A percentile compares a stretch with the other conserved stretches of the same genome.
phyloP scores from a whole-genome alignment of 2,888 invertebrate species.

The Agrotis segetum region DNA sequence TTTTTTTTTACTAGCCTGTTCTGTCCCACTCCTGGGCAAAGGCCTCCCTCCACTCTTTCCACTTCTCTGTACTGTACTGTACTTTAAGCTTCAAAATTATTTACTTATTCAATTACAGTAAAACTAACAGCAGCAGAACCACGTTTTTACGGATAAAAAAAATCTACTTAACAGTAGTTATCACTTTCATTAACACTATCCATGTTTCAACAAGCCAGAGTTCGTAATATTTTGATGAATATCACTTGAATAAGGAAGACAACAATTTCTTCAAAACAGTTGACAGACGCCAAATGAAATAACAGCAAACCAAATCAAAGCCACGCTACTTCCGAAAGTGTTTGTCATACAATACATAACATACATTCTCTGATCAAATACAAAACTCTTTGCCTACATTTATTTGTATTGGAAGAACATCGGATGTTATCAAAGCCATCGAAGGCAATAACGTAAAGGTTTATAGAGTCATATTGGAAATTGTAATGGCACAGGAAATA shows the following conservation, averaged over 20 bases:
- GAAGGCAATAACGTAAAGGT: conserved; percentile 33
- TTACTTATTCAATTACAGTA: no score
- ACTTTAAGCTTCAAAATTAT: no score
- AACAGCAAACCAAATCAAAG: conserved; percentile 26
- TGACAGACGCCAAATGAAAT: conserved; percentile 2
- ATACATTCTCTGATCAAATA: conserved; percentile 23
- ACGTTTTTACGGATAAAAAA: no score
- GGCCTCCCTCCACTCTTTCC: no score
- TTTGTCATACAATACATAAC: conserved; percentile 12
- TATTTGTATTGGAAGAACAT: conserved; percentile 13
- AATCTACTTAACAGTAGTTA: no score
- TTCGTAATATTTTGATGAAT: no score
- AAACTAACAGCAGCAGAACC: no score
- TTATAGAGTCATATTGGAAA: conserved; percentile 41
- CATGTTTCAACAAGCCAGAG: no score
- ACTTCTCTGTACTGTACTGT: no score
- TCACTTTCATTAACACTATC: no score
- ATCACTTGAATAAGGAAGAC: background rate
- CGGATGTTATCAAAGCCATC: conserved; percentile 34
- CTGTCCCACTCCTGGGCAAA: no score
- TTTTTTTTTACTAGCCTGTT: no score
- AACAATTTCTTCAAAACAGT: background rate
- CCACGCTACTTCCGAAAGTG: background rate
- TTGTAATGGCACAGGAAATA: conserved; percentile 49
- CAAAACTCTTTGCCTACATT: conserved; percentile 17